A percentile compares a stretch with the other conserved stretches of the same genome.
Evolutionary conservation across 2,888 invertebrate genomes (phyloP).

Genomic region (Volucella inflata): DNA sequence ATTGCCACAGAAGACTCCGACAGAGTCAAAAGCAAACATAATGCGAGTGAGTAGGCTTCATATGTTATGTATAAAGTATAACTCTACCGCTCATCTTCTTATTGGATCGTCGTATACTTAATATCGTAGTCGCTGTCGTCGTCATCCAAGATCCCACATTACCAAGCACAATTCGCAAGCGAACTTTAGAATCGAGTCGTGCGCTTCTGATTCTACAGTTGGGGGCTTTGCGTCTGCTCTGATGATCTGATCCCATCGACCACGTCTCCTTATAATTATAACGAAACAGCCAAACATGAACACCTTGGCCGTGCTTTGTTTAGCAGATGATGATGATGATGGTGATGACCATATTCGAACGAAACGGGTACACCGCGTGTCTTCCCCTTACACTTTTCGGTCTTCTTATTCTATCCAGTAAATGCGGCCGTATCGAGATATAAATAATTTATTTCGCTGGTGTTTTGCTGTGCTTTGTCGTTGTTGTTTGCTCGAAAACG

Average conservation of each 20-base stretch:
- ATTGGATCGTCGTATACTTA: neutral
- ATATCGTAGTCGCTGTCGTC: no score
- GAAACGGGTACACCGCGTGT: slow-evolving; percentile 32
- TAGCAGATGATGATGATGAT: slow-evolving; percentile 62
- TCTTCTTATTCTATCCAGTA: slow-evolving; percentile 4
- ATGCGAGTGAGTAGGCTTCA: neutral
- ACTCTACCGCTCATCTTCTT: slow-evolving; percentile 25
- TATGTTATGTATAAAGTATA: slow-evolving; percentile 44
- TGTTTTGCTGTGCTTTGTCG: no score
- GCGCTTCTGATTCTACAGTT: slow-evolving; percentile 2
- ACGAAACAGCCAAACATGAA: slow-evolving; percentile 65
- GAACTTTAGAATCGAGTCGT: slow-evolving; percentile 38
- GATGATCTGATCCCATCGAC: slow-evolving; percentile 60
- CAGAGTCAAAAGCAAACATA: no score
- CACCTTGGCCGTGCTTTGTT: slow-evolving; percentile 72
- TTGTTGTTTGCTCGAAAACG: slow-evolving; percentile 44
- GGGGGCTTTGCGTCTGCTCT: slow-evolving; percentile 9
- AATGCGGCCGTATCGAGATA: slow-evolving; percentile 43
- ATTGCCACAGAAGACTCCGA: no score
- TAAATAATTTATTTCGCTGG: slow-evolving; percentile 64
- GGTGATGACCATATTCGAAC: slow-evolving; percentile 63
- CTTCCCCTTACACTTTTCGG: slow-evolving; percentile 1
- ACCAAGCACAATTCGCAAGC: slow-evolving; percentile 1
- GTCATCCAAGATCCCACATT: slow-evolving; percentile 8
- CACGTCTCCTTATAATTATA: slow-evolving; percentile 58